phyloP scores from a whole-genome alignment of 1,140 invertebrate genomes.

The Hyles vespertilio region DNA sequence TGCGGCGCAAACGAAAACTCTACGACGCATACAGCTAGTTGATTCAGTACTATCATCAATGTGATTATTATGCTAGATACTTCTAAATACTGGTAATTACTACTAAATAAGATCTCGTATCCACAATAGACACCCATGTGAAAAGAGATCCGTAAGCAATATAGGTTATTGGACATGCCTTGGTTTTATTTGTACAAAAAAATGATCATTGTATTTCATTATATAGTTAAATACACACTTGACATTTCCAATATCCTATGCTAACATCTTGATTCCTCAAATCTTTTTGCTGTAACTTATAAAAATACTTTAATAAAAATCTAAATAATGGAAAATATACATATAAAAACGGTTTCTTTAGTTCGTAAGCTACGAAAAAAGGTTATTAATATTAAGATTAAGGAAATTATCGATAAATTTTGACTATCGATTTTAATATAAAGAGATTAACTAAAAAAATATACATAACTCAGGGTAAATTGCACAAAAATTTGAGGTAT shows the following conservation, averaged over 20 bases:
- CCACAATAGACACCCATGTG: background rate
- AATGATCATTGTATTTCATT: too few relatives aligned
- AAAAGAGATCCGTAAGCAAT: too few relatives aligned
- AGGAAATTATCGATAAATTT: too few relatives aligned
- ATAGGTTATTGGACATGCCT: too few relatives aligned
- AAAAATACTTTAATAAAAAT: constrained; percentile 21
- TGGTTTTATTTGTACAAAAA: too few relatives aligned
- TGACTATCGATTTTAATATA: too few relatives aligned
- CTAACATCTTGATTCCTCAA: background rate
- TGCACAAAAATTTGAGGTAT: constrained; percentile 10
- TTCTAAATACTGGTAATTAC: background rate
- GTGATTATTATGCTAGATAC: constrained; percentile 1
- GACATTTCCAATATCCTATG: background rate
- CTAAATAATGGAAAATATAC: too few relatives aligned
- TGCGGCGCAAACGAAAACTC: constrained; percentile 13
- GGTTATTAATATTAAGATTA: too few relatives aligned
- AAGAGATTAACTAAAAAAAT: too few relatives aligned
- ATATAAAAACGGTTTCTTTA: too few relatives aligned
- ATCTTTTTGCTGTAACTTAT: constrained; percentile 24
- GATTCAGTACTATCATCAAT: background rate
- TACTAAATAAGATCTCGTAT: background rate
- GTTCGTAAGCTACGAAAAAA: too few relatives aligned
- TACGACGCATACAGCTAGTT: background rate
- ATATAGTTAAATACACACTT: background rate
- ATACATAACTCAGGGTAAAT: too few relatives aligned